phyloP scores from a whole-genome alignment of 1,140 invertebrate genomes.

The Fopius arisanus region DNA sequence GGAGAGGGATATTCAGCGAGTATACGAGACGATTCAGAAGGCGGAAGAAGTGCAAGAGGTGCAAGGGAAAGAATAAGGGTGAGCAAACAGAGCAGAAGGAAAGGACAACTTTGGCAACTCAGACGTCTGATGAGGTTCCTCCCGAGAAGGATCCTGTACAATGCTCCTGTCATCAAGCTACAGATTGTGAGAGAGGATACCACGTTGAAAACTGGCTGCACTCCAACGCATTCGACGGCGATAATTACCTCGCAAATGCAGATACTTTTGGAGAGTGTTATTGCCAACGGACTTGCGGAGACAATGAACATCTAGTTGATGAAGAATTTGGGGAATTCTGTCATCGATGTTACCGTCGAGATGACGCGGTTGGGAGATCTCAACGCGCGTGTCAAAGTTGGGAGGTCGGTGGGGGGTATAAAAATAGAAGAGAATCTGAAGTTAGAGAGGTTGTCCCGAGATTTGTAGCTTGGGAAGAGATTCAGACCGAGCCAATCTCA shows the following conservation, averaged over 20 bases:
- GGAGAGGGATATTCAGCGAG: neutral
- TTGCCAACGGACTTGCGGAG: neutral
- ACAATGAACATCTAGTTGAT: neutral
- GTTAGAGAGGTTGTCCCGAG: neutral
- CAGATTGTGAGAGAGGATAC: neutral
- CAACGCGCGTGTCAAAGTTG: too few relatives aligned
- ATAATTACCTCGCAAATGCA: neutral
- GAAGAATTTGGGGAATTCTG: neutral
- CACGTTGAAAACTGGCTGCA: neutral
- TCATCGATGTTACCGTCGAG: neutral
- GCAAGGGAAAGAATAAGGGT: neutral
- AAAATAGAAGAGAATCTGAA: slow-evolving; percentile 34
- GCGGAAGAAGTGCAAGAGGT: slow-evolving; percentile 5
- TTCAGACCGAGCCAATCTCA: neutral
- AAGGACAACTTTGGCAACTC: neutral
- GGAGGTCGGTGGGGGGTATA: too few relatives aligned
- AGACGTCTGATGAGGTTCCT: neutral
- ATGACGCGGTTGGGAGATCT: neutral
- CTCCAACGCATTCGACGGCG: neutral
- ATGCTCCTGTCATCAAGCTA: neutral
- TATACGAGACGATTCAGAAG: neutral
- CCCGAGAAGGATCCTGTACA: too few relatives aligned
- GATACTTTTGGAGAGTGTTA: neutral
- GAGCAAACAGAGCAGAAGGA: neutral
- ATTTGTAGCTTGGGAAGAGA: neutral